Percentiles rank a stretch among this genome's conserved stretches.
Conservation (phyloP, 64 coral and sea anemone genomes). For the Platygyra sinensis region DNA sequence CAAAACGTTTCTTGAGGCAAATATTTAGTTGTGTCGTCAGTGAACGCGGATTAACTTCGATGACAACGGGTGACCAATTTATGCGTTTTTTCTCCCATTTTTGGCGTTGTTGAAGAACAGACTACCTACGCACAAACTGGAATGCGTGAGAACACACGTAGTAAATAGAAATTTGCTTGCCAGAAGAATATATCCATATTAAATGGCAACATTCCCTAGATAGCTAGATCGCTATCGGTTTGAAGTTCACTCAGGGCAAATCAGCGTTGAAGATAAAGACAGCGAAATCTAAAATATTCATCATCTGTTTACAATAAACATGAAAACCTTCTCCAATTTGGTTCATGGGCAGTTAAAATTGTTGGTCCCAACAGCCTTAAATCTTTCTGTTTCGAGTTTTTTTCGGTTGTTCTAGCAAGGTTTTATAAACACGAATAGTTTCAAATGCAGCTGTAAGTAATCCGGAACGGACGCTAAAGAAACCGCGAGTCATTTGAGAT, state of each 20-base stretch:
- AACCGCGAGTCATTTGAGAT: slow-evolving; percentile 20
- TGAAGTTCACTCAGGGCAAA: slow-evolving; percentile 7
- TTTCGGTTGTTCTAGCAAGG: not conserved
- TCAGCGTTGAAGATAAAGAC: slow-evolving; percentile 20
- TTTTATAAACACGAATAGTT: not conserved
- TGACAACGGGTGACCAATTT: not conserved
- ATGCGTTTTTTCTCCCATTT: not conserved
- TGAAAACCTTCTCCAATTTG: too few species aligned
- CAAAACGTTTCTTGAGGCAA: not conserved
- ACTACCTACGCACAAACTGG: not conserved
- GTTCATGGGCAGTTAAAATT: not conserved
- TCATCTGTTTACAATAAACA: slow-evolving; percentile 27
- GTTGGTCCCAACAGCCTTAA: not conserved
- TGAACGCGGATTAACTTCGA: not conserved
- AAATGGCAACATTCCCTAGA: slow-evolving; percentile 36
- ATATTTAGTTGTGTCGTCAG: not conserved
- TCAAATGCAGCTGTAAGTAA: not conserved
- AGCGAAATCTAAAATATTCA: not conserved
- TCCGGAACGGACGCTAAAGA: not conserved
- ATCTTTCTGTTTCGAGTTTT: not conserved
- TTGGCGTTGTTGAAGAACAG: not conserved
- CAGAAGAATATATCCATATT: slow-evolving; percentile 1
- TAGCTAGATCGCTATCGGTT: slow-evolving; percentile 29
- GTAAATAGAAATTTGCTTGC: not conserved
- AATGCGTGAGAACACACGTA: not conserved